Conservation (phyloP, 2,113 vertebrate species). For the Setophaga kirtlandii region DNA sequence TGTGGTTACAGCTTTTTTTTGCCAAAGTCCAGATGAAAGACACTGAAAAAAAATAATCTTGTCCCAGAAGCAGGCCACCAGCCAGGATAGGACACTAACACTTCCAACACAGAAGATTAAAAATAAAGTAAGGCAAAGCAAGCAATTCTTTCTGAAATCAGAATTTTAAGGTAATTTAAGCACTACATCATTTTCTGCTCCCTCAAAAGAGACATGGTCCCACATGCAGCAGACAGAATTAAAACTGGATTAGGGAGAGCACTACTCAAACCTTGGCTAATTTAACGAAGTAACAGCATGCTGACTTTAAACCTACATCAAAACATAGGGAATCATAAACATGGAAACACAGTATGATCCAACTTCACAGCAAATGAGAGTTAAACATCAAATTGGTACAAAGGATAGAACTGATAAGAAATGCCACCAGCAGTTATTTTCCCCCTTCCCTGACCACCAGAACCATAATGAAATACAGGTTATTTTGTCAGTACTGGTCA, state of each 20-base stretch:
- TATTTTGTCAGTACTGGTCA: neutral
- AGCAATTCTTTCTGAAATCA: slow-evolving; percentile 55
- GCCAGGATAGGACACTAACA: slow-evolving; percentile 25
- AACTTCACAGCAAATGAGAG: neutral
- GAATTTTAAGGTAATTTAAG: slow-evolving; percentile 24
- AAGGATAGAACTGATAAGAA: neutral
- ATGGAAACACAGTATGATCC: neutral
- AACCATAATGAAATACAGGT: neutral
- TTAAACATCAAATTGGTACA: neutral
- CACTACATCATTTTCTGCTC: slow-evolving; percentile 44
- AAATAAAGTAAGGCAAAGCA: neutral
- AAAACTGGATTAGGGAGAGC: slow-evolving; percentile 27
- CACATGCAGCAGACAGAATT: neutral
- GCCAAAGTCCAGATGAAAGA: neutral
- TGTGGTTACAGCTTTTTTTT: neutral
- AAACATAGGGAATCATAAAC: neutral
- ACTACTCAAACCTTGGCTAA: neutral
- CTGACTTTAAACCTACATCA: neutral
- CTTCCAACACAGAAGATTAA: slow-evolving; percentile 24
- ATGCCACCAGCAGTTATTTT: neutral
- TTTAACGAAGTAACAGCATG: neutral
- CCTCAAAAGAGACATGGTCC: neutral
- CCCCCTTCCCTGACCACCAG: neutral
- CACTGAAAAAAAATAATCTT: neutral
- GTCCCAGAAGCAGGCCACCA: slow-evolving; percentile 18